Evolutionary conservation across 1,140 invertebrate genomes (phyloP), one percentile per base, ranked within the genome.

Genomic region (Neodiprion pinetum): DNA sequence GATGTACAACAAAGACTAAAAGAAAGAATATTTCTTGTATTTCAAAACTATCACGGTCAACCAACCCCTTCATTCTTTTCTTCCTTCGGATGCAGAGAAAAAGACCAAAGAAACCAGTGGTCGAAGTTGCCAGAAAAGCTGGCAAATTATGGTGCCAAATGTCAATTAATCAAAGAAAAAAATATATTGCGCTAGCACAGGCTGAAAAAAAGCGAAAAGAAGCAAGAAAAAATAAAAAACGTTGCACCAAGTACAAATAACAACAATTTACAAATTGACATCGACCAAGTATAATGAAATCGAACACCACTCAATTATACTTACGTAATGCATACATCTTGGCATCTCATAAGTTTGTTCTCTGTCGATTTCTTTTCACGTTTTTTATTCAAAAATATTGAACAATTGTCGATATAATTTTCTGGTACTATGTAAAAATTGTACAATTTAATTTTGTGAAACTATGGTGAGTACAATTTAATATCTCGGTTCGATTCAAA

Each of bases 21-120:
- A 12, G n/a, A 14, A 40, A 40, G 5, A 40, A 40, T 5, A 40
- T 40, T 40, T 40, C 28, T 40, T 3, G 28, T 40, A 40, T 40
- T 40, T 14, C 53, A 14, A 61, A 14, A 14, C 53, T 61, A 5
- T 12, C 53, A 61, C 76, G 80, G 1, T 69, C 80, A 0, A 84
- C 85, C 1, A 88, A 88, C 77, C 87, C 87, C 0, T 88, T 86
- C 53, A 73, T 88, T 14, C 80, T 86, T 7, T 88, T 88, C 70
- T 88, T 81, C 17, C 70, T 88, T 40, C 76, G 80, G 48, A 69
- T 88, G 53, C 77, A 81, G 1, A 83, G 75, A 5, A 84, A 83
- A n/a, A 81, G 84, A 21, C 85, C 86, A 0, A 80, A 77, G 1
- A 77, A 82, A 7, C 81, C 47, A 0, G 83, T 88, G 7, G 83